Evolutionary conservation across 30 jellyfish, hydroid and myxozoan genomes (phyloP).

Genomic region (Turritopsis rubra): DNA sequence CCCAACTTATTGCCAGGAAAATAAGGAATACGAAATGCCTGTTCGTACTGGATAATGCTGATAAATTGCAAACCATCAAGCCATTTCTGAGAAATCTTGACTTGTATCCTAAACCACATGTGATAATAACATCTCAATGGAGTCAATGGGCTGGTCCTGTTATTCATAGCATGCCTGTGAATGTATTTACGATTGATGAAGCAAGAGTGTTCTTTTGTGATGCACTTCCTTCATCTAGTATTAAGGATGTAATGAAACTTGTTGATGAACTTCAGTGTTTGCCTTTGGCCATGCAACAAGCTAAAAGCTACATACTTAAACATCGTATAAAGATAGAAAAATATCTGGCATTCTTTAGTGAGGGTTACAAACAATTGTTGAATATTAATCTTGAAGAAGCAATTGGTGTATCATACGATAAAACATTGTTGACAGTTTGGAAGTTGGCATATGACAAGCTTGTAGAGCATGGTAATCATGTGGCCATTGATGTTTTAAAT

Average conservation of each 20-base stretch:
- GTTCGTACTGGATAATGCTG: slow-evolving; percentile 53
- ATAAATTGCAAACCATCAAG: slow-evolving; percentile 19
- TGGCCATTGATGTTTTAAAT: slow-evolving; percentile 14
- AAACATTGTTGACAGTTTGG: slow-evolving; percentile 34
- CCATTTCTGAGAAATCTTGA: slow-evolving; percentile 28
- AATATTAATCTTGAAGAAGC: slow-evolving; percentile 2
- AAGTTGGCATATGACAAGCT: slow-evolving; percentile 44
- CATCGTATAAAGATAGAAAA: neutral
- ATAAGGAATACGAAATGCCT: slow-evolving; percentile 17
- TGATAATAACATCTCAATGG: slow-evolving; percentile 35
- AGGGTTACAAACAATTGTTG: slow-evolving; percentile 24
- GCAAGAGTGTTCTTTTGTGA: slow-evolving; percentile 21
- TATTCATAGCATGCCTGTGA: slow-evolving; percentile 5
- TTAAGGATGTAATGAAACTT: slow-evolving; percentile 26
- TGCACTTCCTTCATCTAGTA: neutral
- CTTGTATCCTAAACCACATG: slow-evolving; percentile 24
- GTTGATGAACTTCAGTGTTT: slow-evolving; percentile 40
- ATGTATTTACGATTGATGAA: slow-evolving; percentile 27
- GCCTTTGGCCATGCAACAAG: slow-evolving; percentile 59
- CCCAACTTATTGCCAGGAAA: slow-evolving; percentile 15
- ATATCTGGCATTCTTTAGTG: slow-evolving; percentile 25
- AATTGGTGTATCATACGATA: slow-evolving; percentile 10
- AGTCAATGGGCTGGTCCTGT: slow-evolving; percentile 33
- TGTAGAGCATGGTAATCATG: slow-evolving; percentile 5
- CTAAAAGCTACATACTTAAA: slow-evolving; percentile 40